phyloP scores from a whole-genome alignment of 1,140 invertebrate species.

The Zaprionus camerounensis region DNA sequence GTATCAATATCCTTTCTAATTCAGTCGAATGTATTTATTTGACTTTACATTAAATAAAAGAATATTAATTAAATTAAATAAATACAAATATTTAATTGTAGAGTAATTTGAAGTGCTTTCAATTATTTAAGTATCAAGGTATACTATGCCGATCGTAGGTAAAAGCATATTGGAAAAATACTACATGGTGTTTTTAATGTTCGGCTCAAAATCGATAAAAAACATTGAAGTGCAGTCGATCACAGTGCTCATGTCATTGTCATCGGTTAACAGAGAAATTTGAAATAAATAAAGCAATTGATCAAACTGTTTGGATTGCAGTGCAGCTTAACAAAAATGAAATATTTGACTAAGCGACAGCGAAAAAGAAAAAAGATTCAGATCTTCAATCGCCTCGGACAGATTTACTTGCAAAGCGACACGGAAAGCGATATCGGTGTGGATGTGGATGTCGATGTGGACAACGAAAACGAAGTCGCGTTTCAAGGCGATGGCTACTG shows the following conservation, averaged over 20 bases:
- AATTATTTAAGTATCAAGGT: too few relatives aligned
- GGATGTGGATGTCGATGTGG: conserved; percentile 11
- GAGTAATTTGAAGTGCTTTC: too few relatives aligned
- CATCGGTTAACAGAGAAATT: conserved; percentile 13
- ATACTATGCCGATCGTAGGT: neutral
- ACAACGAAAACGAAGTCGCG: conserved; percentile 7
- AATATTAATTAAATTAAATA: too few relatives aligned
- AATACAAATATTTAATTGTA: too few relatives aligned
- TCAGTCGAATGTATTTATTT: too few relatives aligned
- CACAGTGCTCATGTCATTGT: conserved; percentile 3
- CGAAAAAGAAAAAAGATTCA: conserved; percentile 29
- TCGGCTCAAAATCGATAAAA: neutral
- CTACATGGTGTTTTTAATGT: neutral
- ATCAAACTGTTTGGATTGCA: neutral
- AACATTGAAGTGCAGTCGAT: neutral
- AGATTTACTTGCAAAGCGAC: conserved; percentile 8
- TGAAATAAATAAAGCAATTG: conserved; percentile 11
- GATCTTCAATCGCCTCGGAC: conserved; percentile 12
- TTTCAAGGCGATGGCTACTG: neutral
- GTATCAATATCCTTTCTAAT: too few relatives aligned
- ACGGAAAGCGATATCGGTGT: conserved; percentile 7
- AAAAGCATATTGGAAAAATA: neutral
- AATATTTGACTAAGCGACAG: conserved; percentile 40
- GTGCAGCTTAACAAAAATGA: conserved; percentile 20
- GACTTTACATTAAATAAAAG: too few relatives aligned